Evolutionary conservation across 2,113 vertebrate genomes (phyloP), one percentile per base, ranked within the genome.

Genomic region (Cryptoleucopteryx plumbea): DNA sequence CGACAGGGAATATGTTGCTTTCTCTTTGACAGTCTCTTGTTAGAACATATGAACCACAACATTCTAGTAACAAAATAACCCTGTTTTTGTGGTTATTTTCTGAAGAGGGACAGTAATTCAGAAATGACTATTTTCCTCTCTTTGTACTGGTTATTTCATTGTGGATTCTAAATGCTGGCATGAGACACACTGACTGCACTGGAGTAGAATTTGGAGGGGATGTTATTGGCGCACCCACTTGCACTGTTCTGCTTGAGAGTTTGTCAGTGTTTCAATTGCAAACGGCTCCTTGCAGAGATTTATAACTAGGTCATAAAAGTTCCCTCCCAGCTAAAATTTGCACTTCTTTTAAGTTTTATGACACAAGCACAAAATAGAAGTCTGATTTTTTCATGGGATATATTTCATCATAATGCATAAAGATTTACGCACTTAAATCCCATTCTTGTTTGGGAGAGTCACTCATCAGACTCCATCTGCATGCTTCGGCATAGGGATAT

Each of bases 271-370:
- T 91, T 97, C 78, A 93, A 0, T n/a, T 92, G 89, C 88, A 96
- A 95, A 96, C 90, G 42, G 23, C 82, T 97, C 77, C 85, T 93
- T 91, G 59, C 65, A 82, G 70, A 94, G 90, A 97, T 97, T 97
- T 97, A 94, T 96, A 97, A 90, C 86, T 85, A 59, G 65, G 78
- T 88, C 87, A 84, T 96, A 95, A 96, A 98, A 88, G 68, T 82
- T 94, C 82, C 81, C 86, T 88, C 89, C 40, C 70, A 96, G 95
- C 83, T 93, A 91, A 97, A 97, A 96, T 91, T 93, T 97, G 72
- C 31, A 65, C 86, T 97, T 95, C 93, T 98, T 96, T 97, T 92
- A 98, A 93, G 82, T 97, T 98, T 97, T 95, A 94, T 94, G 87
- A 88, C 65, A 94, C 75, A 90, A 89, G 65, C 58, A 81, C 45